Conservation (phyloP, 2,113 vertebrate genomes). For the Eublepharis macularius region DNA sequence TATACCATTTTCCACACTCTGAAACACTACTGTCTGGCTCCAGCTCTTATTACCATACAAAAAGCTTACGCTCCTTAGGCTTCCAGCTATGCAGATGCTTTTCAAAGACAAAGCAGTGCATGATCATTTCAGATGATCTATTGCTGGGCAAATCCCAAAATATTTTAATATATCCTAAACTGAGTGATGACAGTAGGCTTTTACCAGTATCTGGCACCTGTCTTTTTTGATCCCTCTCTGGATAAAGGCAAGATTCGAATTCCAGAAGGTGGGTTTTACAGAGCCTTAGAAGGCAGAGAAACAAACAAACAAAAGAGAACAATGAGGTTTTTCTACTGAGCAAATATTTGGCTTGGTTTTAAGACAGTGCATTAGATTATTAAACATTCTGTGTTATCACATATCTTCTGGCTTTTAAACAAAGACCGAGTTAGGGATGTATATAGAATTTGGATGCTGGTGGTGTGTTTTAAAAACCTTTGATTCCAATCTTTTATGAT, state of each 20-base stretch:
- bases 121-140: not conserved
- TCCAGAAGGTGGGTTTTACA: not conserved
- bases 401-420: not conserved
- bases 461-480: too few species aligned
- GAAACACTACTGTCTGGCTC: not conserved
- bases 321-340: not conserved
- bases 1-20: not conserved
- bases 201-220: not conserved
- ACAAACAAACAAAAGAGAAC: too few species aligned
- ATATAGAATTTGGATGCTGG: too few species aligned
- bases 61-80: not conserved
- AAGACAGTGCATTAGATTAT: not conserved
- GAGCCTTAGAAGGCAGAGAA: not conserved
- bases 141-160: not conserved
- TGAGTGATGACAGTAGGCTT: not conserved
- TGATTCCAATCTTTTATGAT: too few species aligned
- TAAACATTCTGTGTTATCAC: not conserved
- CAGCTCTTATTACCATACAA: not conserved
- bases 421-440: too few species aligned
- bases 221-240: not conserved
- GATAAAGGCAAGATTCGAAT: not conserved
- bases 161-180: not conserved
- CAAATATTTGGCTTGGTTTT: not conserved
- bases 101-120: not conserved
- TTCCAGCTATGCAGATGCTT: not conserved